Percentiles rank a stretch among this genome's conserved stretches.
These are phyloP conservation scores for Philypnodon macrostomus DNA, from an alignment of 2,797 vertebrate genomes.

Conservation along the genomic window DNA sequence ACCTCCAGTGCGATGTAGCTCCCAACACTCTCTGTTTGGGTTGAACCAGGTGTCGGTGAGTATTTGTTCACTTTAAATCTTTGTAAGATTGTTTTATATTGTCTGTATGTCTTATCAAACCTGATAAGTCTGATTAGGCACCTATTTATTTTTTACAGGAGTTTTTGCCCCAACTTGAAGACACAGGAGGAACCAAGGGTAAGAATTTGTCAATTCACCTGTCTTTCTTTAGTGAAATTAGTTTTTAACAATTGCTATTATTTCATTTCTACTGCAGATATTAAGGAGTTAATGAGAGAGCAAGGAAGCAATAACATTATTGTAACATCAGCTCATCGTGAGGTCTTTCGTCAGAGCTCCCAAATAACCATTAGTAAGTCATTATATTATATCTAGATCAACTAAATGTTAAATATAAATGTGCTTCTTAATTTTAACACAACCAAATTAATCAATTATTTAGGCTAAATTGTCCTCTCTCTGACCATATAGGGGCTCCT, in stretches of 20 bases:
- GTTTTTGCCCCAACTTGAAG: conserved; percentile 85
- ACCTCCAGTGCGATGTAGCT: conserved; percentile 89
- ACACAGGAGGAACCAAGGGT: conserved; percentile 81
- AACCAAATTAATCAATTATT: too few species aligned
- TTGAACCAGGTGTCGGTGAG: conserved; percentile 92
- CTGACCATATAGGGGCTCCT: conserved; percentile 46
- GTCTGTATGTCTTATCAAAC: not conserved
- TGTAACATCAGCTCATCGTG: conserved; percentile 82
- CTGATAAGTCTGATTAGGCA: not conserved
- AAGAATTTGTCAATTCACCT: conserved; percentile 17
- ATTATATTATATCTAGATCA: not conserved
- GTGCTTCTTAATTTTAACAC: too few species aligned
- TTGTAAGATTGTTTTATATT: not conserved
- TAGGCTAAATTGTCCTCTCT: not conserved
- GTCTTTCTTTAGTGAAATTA: too few species aligned
- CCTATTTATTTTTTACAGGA: conserved; percentile 68
- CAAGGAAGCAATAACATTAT: conserved; percentile 86
- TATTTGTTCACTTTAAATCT: conserved; percentile 10
- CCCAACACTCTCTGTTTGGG: conserved; percentile 89
- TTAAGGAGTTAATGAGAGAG: conserved; percentile 83
- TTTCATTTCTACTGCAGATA: conserved; percentile 69
- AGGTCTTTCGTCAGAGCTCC: conserved; percentile 79
- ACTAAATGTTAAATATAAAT: too few species aligned
- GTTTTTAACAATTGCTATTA: too few species aligned
- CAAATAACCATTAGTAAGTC: conserved; percentile 82